Evolutionary conservation across 2,888 invertebrate species (phyloP), one percentile per base, ranked within the genome.

Genomic region (Furcula furcula): DNA sequence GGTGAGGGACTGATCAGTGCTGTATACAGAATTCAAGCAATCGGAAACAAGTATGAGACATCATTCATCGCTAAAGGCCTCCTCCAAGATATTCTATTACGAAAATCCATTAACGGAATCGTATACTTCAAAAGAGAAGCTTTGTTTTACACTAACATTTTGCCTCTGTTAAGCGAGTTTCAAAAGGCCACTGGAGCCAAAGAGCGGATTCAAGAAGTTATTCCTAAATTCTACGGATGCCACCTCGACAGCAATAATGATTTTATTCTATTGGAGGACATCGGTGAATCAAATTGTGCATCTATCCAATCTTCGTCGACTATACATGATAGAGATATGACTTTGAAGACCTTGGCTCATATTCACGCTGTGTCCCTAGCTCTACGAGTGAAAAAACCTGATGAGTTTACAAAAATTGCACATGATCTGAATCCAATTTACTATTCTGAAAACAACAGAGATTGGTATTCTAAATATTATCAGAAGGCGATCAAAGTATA

Each of bases 1-100:
- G 79, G 77, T 0, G 73, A 76, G 39, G 76, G 78, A 0, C 42
- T 76, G 2, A 42, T 78, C 7, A 65, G 76, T 33, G 72, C 65
- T 4, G 75, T 80, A 2, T 76, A 72, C 39, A 58, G 77, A 10
- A 59, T 80, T 11, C 36, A 47, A 6, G 65, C 66, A 0, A 51
- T 32, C 5, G 73, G 75, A 1, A 23, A 44, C 1, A 27, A 34
- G 2, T 33, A 63, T 12, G 49, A 44, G 2, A 43, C 62, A 0
- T 63, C 54, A 4, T 74, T 78, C 20, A 40, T 80, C 9, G 72
- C 55, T 0, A 78, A 80, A 50, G 68, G 63, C 0, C 41, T 77
- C 1, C 51, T 71, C 1, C 42, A 40, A 2, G 67, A 76, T 23
- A 40, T 40, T 2, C 9, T 66, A 1, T 46, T 78, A 4, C 55